Base-by-base conservation (phyloP, 2,113 vertebrate species). In the Jacana jacana region DNA sequence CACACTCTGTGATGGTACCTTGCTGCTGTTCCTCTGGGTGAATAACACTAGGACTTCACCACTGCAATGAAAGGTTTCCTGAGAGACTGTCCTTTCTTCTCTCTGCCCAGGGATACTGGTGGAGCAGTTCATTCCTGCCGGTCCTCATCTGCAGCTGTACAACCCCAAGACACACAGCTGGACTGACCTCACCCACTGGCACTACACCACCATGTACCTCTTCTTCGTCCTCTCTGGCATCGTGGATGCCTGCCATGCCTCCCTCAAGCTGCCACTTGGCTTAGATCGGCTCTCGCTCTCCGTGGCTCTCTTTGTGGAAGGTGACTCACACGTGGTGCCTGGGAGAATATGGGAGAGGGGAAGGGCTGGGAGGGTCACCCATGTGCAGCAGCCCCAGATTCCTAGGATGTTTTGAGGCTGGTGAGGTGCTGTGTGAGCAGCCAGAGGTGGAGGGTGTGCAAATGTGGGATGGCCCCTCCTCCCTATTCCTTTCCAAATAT, bases 191-290 rank as follows among this genome's bases (percentile, higher is more conserved):
- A 98, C 98, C 98, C 98, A 98, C 95, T 99, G 99, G 99, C 99
- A 99, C 92, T 99, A 99, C 97, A 95, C 95, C 94, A 99, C 99
- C 64, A 99, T 99, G 98, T 99, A 99, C 91, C 96, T 99, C 20
- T 99, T 99, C 98, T 99, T 98, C 51, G 98, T 98, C 4, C 96
- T 99, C 83, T 98, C 98, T 0, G 99, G 99, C 44, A 44, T 99
- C 8, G 86, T 96, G 5, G 97, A 99, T 4, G 8, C 98, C 85
- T 98, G 95, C 0, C 93, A 92, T 19, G 91, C 97, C 10, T 77
- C 51, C 2, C 97, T 95, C 81, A 94, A 96, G 49, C 51, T 98
- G 30, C 99, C 99, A 0, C 52, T 65, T 4, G 98, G 99, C 5
- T 54, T 99, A 1, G 98, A 99, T 91, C 97, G 97, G 17, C 79